A percentile compares a stretch with the other conserved stretches of the same genome.
phyloP scores from a whole-genome alignment of 2,113 vertebrate genomes.

The Nannospalax galili region DNA sequence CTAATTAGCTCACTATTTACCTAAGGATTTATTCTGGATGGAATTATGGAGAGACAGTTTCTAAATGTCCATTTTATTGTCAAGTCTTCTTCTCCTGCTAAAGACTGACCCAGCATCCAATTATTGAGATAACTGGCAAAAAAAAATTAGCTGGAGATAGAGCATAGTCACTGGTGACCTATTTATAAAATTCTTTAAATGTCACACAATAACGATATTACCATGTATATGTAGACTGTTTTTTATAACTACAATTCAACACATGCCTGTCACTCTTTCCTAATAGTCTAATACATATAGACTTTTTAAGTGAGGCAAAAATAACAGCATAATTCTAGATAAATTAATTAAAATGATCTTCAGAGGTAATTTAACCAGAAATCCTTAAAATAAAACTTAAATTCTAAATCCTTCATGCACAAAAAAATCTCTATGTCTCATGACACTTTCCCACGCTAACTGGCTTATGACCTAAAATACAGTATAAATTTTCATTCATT shows the following conservation, averaged over 20 bases:
- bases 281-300: not conserved
- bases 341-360: constrained; percentile 61
- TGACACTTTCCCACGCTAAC: not conserved
- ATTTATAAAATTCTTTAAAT: constrained; percentile 77
- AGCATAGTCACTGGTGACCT: constrained; percentile 58
- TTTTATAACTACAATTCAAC: constrained; percentile 56
- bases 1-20: constrained; percentile 78
- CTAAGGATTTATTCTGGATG: constrained; percentile 58
- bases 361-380: constrained; percentile 24
- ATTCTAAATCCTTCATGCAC: not conserved
- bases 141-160: constrained; percentile 70
- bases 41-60: constrained; percentile 62
- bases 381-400: constrained; percentile 47
- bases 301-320: constrained; percentile 41
- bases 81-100: constrained; percentile 57
- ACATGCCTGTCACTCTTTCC: constrained; percentile 4
- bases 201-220: constrained; percentile 66
- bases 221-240: constrained; percentile 32
- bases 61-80: constrained; percentile 76
- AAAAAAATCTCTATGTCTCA: not conserved
- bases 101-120: constrained; percentile 74
- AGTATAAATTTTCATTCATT: not conserved
- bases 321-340: constrained; percentile 9
- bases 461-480: constrained; percentile 1
- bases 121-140: constrained; percentile 74